Conservation (phyloP, 2,113 vertebrate species). For the Leptodactylus fuscus region DNA sequence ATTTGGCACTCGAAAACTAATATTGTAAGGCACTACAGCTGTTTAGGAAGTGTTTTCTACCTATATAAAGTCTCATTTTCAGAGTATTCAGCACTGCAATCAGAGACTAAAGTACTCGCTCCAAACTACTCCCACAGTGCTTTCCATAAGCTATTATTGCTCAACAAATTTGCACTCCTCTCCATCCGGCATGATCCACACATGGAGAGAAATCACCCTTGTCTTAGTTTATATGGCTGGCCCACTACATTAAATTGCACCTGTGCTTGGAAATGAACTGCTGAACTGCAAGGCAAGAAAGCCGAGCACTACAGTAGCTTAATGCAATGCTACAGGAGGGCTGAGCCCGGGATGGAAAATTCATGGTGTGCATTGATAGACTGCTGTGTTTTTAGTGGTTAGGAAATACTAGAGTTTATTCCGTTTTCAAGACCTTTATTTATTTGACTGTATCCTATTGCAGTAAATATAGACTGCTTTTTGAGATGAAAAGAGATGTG, state of each 20-base stretch:
- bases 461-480: neutral
- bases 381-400: constrained; percentile 37
- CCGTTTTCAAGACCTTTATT: constrained; percentile 24
- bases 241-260: constrained; percentile 51
- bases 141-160: constrained; percentile 26
- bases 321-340: constrained; percentile 35
- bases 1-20: neutral
- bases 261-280: constrained; percentile 45
- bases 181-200: neutral
- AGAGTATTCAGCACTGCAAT: constrained; percentile 35
- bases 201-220: constrained; percentile 37
- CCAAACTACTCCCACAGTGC: constrained; percentile 22
- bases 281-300: constrained; percentile 8
- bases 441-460: neutral
- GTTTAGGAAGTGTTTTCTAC: neutral
- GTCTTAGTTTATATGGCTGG: constrained; percentile 35
- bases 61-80: neutral
- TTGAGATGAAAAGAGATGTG: neutral
- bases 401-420: constrained; percentile 9
- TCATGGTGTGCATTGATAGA: constrained; percentile 13
- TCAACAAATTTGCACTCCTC: constrained; percentile 55
- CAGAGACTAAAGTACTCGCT: constrained; percentile 13
- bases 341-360: constrained; percentile 18
- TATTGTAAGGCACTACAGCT: constrained; percentile 20
- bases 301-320: neutral